phyloP scores from a whole-genome alignment of 1,140 invertebrate species.

The Heliothis virescens region DNA sequence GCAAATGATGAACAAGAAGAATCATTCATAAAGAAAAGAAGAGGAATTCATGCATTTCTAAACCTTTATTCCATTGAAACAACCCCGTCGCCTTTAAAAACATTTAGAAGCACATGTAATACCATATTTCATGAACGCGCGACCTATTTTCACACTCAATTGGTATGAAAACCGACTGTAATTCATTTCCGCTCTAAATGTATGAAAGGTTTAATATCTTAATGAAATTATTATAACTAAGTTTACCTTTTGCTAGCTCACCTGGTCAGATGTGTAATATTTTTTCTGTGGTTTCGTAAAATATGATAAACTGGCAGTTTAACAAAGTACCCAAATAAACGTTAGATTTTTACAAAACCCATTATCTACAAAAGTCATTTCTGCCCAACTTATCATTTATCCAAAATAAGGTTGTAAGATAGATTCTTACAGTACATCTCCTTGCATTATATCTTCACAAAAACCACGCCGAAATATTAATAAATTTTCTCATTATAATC shows the following conservation, averaged over 20 bases:
- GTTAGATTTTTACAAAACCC: too few species aligned
- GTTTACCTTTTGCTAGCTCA: neutral
- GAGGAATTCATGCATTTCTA: neutral
- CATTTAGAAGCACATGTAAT: neutral
- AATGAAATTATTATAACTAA: slow-evolving; percentile 19
- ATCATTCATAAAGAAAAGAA: neutral
- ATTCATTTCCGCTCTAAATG: neutral
- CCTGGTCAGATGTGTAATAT: neutral
- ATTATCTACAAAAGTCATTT: too few species aligned
- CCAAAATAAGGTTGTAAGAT: too few species aligned
- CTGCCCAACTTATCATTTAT: too few species aligned
- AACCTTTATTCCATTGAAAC: neutral
- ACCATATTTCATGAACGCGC: slow-evolving; percentile 14
- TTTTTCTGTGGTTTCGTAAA: neutral
- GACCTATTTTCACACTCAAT: slow-evolving; percentile 35
- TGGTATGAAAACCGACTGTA: neutral
- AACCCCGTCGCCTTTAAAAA: neutral
- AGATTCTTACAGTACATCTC: neutral
- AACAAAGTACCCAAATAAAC: too few species aligned
- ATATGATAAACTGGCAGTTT: too few species aligned
- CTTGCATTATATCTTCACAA: neutral
- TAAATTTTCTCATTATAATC: slow-evolving; percentile 4
- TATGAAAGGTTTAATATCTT: slow-evolving; percentile 2
- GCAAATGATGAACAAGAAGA: too few species aligned
- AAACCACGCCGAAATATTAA: neutral